A percentile compares a stretch with the other conserved stretches of the same genome.
Conservation (phyloP, 37 sponge, comb jelly and placozoan species). For the Bolinopsis microptera region DNA sequence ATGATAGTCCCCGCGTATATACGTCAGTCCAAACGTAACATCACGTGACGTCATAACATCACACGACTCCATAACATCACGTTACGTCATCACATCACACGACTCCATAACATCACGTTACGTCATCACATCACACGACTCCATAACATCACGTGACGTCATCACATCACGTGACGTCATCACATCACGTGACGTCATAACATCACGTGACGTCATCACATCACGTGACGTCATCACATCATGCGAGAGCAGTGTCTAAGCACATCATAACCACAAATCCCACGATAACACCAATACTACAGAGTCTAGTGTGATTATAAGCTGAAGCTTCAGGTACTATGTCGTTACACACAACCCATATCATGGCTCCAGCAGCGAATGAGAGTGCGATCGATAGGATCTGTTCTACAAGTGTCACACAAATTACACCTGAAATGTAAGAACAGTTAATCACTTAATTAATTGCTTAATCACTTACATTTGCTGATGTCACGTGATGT, state of each 20-base stretch:
- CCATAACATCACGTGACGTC: too few relatives aligned
- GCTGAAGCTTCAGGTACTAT: constrained; percentile 85
- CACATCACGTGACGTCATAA: too few relatives aligned
- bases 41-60: too few relatives aligned
- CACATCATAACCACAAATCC: constrained; percentile 99
- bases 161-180: too few relatives aligned
- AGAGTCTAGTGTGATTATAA: constrained; percentile 87
- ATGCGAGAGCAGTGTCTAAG: constrained; percentile 92
- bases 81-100: too few relatives aligned
- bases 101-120: too few relatives aligned
- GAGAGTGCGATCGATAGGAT: constrained; percentile 88
- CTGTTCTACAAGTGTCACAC: constrained; percentile 80
- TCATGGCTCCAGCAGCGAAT: constrained; percentile 99
- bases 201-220: not conserved
- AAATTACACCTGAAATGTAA: not conserved
- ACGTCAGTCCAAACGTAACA: too few relatives aligned
- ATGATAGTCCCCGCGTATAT: too few relatives aligned
- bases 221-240: not conserved
- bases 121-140: too few relatives aligned
- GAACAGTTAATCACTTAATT: not conserved
- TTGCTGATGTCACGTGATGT: too few relatives aligned
- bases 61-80: too few relatives aligned
- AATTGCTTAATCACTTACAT: too few relatives aligned
- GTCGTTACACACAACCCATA: constrained; percentile 91
- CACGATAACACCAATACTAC: constrained; percentile 74